Percentiles rank a stretch among this genome's conserved stretches.
Evolutionary conservation across 1,140 invertebrate genomes (phyloP).

Genomic region (Limonius californicus): DNA sequence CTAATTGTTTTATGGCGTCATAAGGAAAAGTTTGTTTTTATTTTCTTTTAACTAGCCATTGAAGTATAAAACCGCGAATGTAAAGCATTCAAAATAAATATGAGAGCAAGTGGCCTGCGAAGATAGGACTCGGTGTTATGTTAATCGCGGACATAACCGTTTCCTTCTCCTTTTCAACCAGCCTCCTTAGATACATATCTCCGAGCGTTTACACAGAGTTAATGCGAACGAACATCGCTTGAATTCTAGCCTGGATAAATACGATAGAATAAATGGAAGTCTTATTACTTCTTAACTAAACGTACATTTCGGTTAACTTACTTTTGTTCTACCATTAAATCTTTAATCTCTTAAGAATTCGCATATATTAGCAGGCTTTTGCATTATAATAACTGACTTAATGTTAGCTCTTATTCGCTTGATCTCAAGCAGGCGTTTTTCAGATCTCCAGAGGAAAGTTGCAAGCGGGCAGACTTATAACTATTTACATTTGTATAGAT

Average conservation of each 20-base stretch:
- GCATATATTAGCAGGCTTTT: too few species aligned
- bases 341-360: too few species aligned
- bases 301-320: neutral
- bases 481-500: too few species aligned
- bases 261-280: neutral
- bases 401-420: too few species aligned
- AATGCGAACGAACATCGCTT: neutral
- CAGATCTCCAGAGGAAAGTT: too few species aligned
- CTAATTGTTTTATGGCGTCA: neutral
- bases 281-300: slow-evolving; percentile 7
- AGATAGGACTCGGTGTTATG: slow-evolving; percentile 7
- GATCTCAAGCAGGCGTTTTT: too few species aligned
- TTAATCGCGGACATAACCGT: slow-evolving; percentile 12
- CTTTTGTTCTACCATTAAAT: neutral
- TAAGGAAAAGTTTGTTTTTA: neutral
- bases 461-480: too few species aligned
- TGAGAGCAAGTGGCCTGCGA: slow-evolving; percentile 3
- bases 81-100: slow-evolving; percentile 14
- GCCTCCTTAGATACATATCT: slow-evolving; percentile 12
- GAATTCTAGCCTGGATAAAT: slow-evolving; percentile 5
- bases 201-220: slow-evolving; percentile 7
- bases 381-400: too few species aligned
- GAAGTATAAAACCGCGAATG: neutral
- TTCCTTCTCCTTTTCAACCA: slow-evolving; percentile 11
- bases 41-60: neutral